Evolutionary conservation across 2,888 invertebrate genomes (phyloP), one percentile per base, ranked within the genome.

Genomic region (Prosopocoilus inquinatus): DNA sequence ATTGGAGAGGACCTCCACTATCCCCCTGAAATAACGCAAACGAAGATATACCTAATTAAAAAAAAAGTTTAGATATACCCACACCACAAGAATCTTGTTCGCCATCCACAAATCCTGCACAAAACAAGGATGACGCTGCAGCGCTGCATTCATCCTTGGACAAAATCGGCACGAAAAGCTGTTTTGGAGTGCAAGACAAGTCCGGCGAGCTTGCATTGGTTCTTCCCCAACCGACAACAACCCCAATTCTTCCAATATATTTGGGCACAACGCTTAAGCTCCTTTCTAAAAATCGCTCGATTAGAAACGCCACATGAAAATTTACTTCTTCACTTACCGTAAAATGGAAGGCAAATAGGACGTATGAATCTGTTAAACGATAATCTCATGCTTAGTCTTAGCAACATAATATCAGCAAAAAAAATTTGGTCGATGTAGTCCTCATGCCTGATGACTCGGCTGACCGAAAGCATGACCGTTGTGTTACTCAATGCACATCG

Each of bases 181-280:
- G 57, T 41, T 46, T 50, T 1, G 64, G 64, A 8, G 51, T 47
- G 47, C 64, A 64, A 43, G 61, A 60, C 2, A 59, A 20, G 1
- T 51, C 49, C 8, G 54, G 41, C 7, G 50, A 51, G 36, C 54
- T 48, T 11, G 52, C 52, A 11, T 43, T 49, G 1, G 59, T 60
- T 9, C 59, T 34, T 20, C 64, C 64, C 64, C 64, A 64, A n/a
- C 64, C 64, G 2, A 51, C 48, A 28, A 64, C 60, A n/a, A 59
- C 36, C 2, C 60, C 61, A 9, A 38, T 57, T 32, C 50, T 34
- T 20, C 58, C 56, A 35, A 52, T 51, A 48, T 59, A 64, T 47
- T 33, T 47, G 2, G 36, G 15, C 11, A 35, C 36, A 5, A 35
- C 15, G 9, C 15, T 33, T n/a, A n/a, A 43, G 12, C 15, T 16